A percentile compares a stretch with the other conserved stretches of the same genome.
Conservation (phyloP, 2,797 vertebrate genomes). For the Oreonectes daqikongensis region DNA sequence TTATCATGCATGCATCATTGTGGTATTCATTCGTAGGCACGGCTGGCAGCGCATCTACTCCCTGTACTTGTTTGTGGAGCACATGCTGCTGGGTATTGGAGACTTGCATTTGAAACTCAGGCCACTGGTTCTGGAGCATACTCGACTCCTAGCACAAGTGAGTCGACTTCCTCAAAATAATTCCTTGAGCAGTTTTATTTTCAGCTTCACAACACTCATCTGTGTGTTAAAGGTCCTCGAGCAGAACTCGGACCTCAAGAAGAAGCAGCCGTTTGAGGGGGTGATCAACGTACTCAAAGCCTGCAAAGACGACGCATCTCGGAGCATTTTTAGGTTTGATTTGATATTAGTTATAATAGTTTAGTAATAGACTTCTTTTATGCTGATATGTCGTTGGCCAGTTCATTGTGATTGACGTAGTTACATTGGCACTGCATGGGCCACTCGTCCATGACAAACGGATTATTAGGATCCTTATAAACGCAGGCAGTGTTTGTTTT, state of each 20-base stretch:
- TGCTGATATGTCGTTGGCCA: too few relatives aligned
- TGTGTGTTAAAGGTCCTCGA: constrained; percentile 78
- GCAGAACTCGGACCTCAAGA: constrained; percentile 83
- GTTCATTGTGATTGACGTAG: too few relatives aligned
- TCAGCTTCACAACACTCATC: background rate
- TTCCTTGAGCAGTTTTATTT: background rate
- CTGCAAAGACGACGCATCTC: constrained; percentile 82
- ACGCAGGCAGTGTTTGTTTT: constrained; percentile 24
- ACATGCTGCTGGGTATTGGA: constrained; percentile 78
- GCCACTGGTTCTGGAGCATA: constrained; percentile 70
- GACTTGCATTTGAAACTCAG: constrained; percentile 68
- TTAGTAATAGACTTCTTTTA: too few relatives aligned
- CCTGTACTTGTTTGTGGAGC: constrained; percentile 88
- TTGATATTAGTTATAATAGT: too few relatives aligned
- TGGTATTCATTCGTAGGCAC: constrained; percentile 66
- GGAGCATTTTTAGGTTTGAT: constrained; percentile 77
- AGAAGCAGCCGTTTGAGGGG: constrained; percentile 75
- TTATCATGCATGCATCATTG: too few relatives aligned
- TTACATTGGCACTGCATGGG: too few relatives aligned
- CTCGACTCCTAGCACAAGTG: constrained; percentile 77
- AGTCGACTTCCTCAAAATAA: constrained; percentile 60
- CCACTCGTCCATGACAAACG: too few relatives aligned
- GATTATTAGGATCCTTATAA: too few relatives aligned
- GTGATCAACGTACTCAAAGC: constrained; percentile 80
- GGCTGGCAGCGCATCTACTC: constrained; percentile 86